Conservation (phyloP, 2,888 invertebrate genomes). For the Flexamia atlantica region DNA sequence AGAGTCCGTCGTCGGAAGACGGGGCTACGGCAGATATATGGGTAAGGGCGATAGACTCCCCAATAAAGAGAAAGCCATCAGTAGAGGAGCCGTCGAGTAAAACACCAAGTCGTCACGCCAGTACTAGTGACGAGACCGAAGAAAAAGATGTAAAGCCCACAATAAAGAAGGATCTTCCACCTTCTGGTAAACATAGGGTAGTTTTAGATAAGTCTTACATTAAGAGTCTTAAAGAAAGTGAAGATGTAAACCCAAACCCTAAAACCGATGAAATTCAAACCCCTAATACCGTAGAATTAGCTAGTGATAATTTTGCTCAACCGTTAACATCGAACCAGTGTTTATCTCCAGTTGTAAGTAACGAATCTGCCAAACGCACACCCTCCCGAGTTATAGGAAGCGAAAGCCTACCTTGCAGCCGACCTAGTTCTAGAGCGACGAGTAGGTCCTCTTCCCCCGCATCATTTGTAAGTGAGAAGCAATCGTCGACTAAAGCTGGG, state of each 20-base stretch:
- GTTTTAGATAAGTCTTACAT: constrained; percentile 58
- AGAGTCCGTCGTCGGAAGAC: constrained; percentile 69
- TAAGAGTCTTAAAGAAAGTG: constrained; percentile 41
- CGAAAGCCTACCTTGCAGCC: constrained; percentile 67
- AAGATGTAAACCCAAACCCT: constrained; percentile 21
- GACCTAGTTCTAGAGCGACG: constrained; percentile 68
- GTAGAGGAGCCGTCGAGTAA: constrained; percentile 42
- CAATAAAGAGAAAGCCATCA: constrained; percentile 68
- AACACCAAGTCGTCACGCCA: constrained; percentile 59
- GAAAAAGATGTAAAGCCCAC: constrained; percentile 44
- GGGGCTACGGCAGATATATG: constrained; percentile 71
- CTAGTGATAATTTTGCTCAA: constrained; percentile 58
- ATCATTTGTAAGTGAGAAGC: constrained; percentile 65
- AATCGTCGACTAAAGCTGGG: constrained; percentile 60
- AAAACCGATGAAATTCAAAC: constrained; percentile 40
- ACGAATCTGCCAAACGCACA: constrained; percentile 46
- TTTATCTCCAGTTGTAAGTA: constrained; percentile 53
- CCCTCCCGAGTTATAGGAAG: constrained; percentile 59
- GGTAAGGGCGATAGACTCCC: constrained; percentile 70
- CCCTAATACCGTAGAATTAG: constrained; percentile 50
- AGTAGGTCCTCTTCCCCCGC: constrained; percentile 69
- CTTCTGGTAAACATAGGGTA: constrained; percentile 37
- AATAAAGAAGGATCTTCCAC: constrained; percentile 21
- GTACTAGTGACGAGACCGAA: constrained; percentile 60
- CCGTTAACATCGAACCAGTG: constrained; percentile 56